Base-by-base conservation (phyloP, 2,888 invertebrate genomes). In the Papilio protenor region DNA sequence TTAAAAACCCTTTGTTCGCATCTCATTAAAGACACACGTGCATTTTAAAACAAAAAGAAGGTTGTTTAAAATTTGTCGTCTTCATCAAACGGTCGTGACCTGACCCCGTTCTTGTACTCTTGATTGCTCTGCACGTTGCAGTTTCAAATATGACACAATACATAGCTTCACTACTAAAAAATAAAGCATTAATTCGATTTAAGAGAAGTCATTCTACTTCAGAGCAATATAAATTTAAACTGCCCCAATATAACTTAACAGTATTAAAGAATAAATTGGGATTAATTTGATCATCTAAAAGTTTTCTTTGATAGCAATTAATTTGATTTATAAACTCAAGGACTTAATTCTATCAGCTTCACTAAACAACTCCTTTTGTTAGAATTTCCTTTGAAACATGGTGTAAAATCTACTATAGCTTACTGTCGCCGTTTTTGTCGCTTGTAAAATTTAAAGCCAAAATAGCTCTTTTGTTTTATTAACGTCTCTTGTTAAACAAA, bases 211-310 rank as follows among this genome's bases (percentile, higher is more conserved):
- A 5, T 6, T n/a, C n/a, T 10, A 21, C 11, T 69, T 69, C n/a
- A 45, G 21, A 69, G 21, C 45, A 69, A 33, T 66, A 66, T 40
- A 52, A 72, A 72, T 57, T 72, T 14, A 23, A 72, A 57, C 33
- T 14, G 52, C 33, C 72, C 27, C 55, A 27, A 55, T 55, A 72
- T 57, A 72, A 55, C 40, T 57, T 72, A 72, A 72, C 14, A 72
- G n/a, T n/a, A 55, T 52, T 52, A 55, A 14, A 33, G 12, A 55
- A 72, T 72, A 72, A 72, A 52, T 52, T 72, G 72, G 52, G 11
- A 52, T 72, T 72, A 72, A 72, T 72, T 72, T 72, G 72, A 72
- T 72, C n/a, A 40, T 57, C 55, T 40, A n/a, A 72, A 69, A 72
- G 55, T 72, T 72, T 55, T 72, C 55, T 57, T 72, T 72, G 72